Evolutionary conservation across 2,888 invertebrate genomes (phyloP), one percentile per base, ranked within the genome.

Genomic region (Euproctis similis): DNA sequence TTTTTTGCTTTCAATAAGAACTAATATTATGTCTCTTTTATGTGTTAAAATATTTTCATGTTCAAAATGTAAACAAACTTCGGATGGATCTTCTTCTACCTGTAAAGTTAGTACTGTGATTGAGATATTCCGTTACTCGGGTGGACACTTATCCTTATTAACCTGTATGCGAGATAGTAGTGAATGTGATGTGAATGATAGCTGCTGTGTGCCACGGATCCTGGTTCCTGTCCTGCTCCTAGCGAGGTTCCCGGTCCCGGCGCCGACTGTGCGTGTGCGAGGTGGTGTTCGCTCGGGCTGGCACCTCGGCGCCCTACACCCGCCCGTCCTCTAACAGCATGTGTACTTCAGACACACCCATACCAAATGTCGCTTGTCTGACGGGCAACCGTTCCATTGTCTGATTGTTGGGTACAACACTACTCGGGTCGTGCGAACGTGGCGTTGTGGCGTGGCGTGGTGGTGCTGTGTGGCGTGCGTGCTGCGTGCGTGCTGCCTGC

Each of bases 371-470:
- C 84, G 84, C 82, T 82, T 85, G 82, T 85, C 85, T 85, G 85
- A 85, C 85, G 85, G 85, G 85, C 84, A 85, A 85, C 84, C 85
- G 85, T 84, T 85, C 85, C 85, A 84, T 85, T 85, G 81, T 84
- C 60, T 86, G 85, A 86, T 84, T 86, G 85, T 82, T 85, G 85
- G 86, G 85, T 85, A 85, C 85, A 82, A 85, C 82, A 80, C 85
- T 76, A 82, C 80, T 84, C 80, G 84, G 85, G 86, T 85, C 81
- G 78, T 78, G 82, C 80, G 77, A 81, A 78, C 72, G n/a, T n/a
- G n/a, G n/a, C n/a, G n/a, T n/a, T n/a, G n/a, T n/a, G 6, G 6
- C 81, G 78, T 78, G 84, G 80, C 80, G 77, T 76, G 72, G 71
- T 77, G 77, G 77, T 76, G 72, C 71, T 77, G 77, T 71, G 65